phyloP scores from a whole-genome alignment of 2,113 vertebrate species.

The Marmota monax region DNA sequence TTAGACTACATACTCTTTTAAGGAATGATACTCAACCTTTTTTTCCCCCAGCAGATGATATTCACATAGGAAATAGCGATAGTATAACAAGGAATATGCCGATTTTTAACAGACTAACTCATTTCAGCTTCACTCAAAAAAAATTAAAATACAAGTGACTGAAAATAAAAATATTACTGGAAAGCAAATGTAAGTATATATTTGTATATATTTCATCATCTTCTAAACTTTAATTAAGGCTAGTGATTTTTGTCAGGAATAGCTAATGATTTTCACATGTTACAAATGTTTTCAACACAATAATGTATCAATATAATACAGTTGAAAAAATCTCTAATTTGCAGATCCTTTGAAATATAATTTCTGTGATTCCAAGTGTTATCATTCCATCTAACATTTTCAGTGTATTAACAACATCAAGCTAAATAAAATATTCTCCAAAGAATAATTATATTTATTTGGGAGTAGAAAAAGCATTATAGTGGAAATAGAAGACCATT shows the following conservation, averaged over 20 bases:
- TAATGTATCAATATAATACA: neutral
- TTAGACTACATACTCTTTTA: constrained; percentile 21
- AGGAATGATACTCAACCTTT: constrained; percentile 7
- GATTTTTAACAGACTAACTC: constrained; percentile 45
- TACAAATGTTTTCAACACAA: neutral
- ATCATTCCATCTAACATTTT: constrained; percentile 30
- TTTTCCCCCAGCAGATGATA: neutral
- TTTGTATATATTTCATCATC: constrained; percentile 20
- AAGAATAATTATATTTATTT: neutral
- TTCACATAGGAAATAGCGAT: constrained; percentile 31
- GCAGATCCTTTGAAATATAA: constrained; percentile 25
- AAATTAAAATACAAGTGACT: constrained; percentile 24
- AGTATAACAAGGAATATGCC: neutral
- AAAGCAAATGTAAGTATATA: neutral
- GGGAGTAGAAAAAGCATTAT: neutral
- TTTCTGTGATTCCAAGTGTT: constrained; percentile 4
- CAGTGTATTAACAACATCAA: neutral
- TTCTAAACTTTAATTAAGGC: constrained; percentile 32
- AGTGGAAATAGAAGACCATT: neutral
- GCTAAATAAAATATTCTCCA: neutral
- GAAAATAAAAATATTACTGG: constrained; percentile 34
- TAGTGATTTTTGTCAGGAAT: neutral
- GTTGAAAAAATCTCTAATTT: constrained; percentile 38
- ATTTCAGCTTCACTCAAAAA: neutral
- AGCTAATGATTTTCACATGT: constrained; percentile 29